Conservation (phyloP, 2,113 vertebrate species). For the Tilapia sparmanii region DNA sequence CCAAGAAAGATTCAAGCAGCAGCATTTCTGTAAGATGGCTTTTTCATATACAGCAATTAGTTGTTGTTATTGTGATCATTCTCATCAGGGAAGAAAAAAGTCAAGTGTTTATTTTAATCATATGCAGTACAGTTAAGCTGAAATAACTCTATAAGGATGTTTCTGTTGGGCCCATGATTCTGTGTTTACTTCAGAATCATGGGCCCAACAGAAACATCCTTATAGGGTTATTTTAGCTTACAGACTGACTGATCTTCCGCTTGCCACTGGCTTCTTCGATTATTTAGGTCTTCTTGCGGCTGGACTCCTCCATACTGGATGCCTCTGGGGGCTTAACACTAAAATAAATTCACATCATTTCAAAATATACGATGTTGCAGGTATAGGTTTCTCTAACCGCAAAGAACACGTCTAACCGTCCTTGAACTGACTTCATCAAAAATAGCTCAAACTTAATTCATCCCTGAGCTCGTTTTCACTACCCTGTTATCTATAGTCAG, state of each 20-base stretch:
- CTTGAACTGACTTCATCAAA: slow-evolving; percentile 39
- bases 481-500: slow-evolving; percentile 49
- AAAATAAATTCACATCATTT: not conserved
- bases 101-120: not conserved
- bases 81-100: not conserved
- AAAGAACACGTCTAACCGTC: not conserved
- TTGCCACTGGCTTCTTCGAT: not conserved
- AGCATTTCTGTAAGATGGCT: not conserved
- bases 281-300: not conserved
- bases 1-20: not conserved
- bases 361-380: not conserved
- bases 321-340: not conserved
- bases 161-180: not conserved
- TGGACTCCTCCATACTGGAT: not conserved
- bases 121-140: not conserved
- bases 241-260: not conserved
- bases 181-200: not conserved
- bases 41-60: not conserved
- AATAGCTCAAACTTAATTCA: slow-evolving; percentile 49
- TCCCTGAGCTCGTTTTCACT: slow-evolving; percentile 33
- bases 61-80: not conserved
- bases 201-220: not conserved
- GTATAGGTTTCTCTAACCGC: not conserved
- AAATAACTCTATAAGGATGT: not conserved
- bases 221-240: not conserved